Evolutionary conservation across 2,113 vertebrate genomes (phyloP), one percentile per base, ranked within the genome.

Genomic region (Actenoides lindsayi): DNA sequence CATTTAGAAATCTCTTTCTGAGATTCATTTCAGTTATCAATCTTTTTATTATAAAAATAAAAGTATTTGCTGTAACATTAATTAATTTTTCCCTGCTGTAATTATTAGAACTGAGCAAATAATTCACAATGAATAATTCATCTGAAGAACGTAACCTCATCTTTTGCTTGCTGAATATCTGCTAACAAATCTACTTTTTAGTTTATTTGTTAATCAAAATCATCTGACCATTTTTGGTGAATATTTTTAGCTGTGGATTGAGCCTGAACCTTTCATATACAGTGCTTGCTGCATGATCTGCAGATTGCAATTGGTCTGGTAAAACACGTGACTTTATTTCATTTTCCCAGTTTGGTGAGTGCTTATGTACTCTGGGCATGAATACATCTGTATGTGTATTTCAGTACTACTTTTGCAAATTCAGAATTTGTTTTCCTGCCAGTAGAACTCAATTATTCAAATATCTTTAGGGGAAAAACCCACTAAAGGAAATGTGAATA

Each of bases 91-190:
- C 89, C 92, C 87, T 68, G n/a, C 86, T 94, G 86, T 87, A 95
- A 95, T 97, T 95, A 97, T 94, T 96, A 95, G 80, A 96, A 89
- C 77, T 92, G 89, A 96, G 59, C 86, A 97, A 96, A 94, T 91
- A 96, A 96, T 94, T 95, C 83, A 91, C 62, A 89, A 94, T 97
- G 90, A 92, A 97, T 97, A 96, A 97, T 97, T 96, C 86, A 96
- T 96, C 62, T 83, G 15, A 77, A 75, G 62, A 89, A 91, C n/a
- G 50, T 57, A 94, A 92, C 53, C 83, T 96, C 86, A 79, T 95
- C 94, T 96, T 93, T 86, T 94, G 77, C 77, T 79, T 65, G 69
- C 73, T 91, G 83, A 91, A 84, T 92, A 95, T 84, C 86, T 39
- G 2, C 65, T 85, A 92, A 44, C 46, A 90, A 87, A 93, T 87